Conservation (phyloP, 2,113 vertebrate species). For the Phylloscopus trochilus region DNA sequence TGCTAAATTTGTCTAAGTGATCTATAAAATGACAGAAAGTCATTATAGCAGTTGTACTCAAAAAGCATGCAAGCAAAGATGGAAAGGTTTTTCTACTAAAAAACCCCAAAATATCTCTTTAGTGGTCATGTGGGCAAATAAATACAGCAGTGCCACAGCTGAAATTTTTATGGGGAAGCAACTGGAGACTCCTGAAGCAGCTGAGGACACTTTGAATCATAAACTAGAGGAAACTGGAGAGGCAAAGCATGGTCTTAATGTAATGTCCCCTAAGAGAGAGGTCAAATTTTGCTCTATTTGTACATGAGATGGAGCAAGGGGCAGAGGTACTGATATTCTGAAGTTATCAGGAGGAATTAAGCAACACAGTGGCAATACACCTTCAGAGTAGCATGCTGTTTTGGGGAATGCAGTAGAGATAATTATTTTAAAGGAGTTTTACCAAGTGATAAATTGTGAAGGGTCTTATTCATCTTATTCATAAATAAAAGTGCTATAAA, state of each 20-base stretch:
- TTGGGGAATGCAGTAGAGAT: background rate
- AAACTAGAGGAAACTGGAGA: background rate
- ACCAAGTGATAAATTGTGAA: background rate
- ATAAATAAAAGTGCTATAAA: background rate
- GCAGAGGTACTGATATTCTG: background rate
- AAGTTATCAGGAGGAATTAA: background rate
- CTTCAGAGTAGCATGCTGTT: background rate
- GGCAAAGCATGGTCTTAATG: background rate
- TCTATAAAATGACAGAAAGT: slow-evolving; percentile 19
- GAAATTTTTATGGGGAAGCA: background rate
- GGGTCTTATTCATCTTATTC: background rate
- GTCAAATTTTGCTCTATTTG: background rate
- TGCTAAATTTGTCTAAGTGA: slow-evolving; percentile 23
- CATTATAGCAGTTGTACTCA: background rate
- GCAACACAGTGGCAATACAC: background rate
- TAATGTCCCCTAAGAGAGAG: background rate
- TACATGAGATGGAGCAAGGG: background rate
- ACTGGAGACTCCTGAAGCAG: background rate
- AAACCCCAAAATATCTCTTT: background rate
- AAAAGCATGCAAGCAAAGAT: background rate
- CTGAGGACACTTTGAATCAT: background rate
- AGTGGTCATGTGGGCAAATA: background rate
- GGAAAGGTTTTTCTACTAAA: background rate
- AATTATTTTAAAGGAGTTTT: background rate
- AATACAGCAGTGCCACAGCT: background rate